A percentile compares a stretch with the other conserved stretches of the same genome.
Evolutionary conservation across 35 echinoderm and acorn worm species (phyloP).

Genomic region (Heliocidaris tuberculata): DNA sequence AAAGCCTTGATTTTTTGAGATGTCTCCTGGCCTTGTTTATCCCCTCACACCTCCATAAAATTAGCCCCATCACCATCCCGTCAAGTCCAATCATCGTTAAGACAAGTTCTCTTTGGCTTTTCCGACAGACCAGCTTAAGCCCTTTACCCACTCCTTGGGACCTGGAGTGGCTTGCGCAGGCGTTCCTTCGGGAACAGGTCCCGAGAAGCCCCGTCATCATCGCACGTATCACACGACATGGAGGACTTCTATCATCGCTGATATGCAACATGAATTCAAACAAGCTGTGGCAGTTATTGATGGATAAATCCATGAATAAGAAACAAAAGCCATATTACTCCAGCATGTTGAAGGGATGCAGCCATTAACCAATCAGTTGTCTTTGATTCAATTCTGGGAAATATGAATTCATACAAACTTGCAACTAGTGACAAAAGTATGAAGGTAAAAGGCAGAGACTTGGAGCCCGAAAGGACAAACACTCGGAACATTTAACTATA

Average conservation of each 20-base stretch:
- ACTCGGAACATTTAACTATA: neutral
- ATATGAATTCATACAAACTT: neutral
- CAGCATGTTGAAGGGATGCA: neutral
- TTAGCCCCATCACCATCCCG: slow-evolving; percentile 7
- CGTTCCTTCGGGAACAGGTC: neutral
- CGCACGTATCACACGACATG: neutral
- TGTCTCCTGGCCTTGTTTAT: neutral
- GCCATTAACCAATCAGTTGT: neutral
- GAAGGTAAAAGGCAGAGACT: neutral
- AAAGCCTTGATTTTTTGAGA: neutral
- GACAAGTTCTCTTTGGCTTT: neutral
- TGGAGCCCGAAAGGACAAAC: neutral
- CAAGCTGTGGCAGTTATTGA: slow-evolving; percentile 9
- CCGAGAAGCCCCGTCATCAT: neutral
- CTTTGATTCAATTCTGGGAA: neutral
- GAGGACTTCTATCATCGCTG: neutral
- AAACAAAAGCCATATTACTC: neutral
- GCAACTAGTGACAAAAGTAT: neutral
- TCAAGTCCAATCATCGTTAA: slow-evolving; percentile 4
- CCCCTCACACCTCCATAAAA: neutral
- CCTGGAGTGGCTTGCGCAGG: neutral
- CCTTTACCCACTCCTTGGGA: neutral
- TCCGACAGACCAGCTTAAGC: slow-evolving; percentile 1
- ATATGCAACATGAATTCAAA: neutral
- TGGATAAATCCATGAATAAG: neutral